Conservation (phyloP, 1,140 invertebrate species). For the Vanessa tameamea region DNA sequence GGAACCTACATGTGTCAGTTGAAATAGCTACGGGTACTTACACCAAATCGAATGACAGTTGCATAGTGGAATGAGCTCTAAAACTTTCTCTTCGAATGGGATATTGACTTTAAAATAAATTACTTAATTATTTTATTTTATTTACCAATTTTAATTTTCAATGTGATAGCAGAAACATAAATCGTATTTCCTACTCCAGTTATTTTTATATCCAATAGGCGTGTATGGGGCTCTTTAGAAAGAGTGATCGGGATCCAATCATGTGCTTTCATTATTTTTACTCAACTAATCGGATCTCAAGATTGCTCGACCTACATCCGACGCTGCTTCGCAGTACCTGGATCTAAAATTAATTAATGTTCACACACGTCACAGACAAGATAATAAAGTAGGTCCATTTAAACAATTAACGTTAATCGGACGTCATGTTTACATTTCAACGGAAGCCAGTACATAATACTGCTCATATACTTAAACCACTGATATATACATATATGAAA, state of each 20-base stretch:
- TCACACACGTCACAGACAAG: constrained; percentile 35
- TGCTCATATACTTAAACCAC: too few relatives aligned
- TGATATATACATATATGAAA: too few relatives aligned
- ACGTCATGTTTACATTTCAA: not conserved
- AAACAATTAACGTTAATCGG: not conserved
- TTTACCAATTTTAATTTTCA: not conserved
- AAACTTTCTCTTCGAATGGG: too few relatives aligned
- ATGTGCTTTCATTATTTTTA: constrained; percentile 50
- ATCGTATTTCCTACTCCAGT: not conserved
- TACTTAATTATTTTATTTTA: not conserved
- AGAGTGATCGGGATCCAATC: constrained; percentile 36
- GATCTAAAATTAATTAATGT: constrained; percentile 54
- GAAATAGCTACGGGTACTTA: too few relatives aligned
- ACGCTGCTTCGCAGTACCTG: constrained; percentile 33
- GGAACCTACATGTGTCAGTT: too few relatives aligned
- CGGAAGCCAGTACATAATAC: too few relatives aligned
- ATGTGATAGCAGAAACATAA: not conserved
- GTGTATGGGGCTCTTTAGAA: not conserved
- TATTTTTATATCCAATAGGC: not conserved
- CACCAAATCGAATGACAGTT: too few relatives aligned
- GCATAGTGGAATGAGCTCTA: too few relatives aligned
- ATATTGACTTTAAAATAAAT: too few relatives aligned
- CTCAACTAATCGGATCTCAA: constrained; percentile 47
- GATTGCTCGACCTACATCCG: constrained; percentile 46
- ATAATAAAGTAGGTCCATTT: not conserved